A percentile compares a stretch with the other conserved stretches of the same genome.
Evolutionary conservation across 2,797 vertebrate genomes (phyloP).

Genomic region (Gallinago solitaria): DNA sequence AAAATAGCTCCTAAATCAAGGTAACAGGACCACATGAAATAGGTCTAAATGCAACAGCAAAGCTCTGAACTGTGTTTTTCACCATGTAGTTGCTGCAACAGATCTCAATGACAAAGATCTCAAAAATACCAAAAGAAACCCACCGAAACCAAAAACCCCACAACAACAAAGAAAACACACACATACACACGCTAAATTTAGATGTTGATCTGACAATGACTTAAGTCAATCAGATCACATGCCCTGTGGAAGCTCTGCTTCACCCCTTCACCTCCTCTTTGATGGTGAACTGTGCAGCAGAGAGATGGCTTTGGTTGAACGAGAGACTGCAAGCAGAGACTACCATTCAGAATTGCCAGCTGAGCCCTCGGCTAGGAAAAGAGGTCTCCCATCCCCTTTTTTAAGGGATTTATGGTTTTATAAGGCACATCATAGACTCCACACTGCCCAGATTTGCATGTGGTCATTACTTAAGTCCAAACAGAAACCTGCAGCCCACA

Average conservation of each 20-base stretch:
- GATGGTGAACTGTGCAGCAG: not conserved
- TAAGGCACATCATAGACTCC: not conserved
- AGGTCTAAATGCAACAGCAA: not conserved
- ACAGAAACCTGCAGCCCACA: not conserved
- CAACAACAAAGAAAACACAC: not conserved
- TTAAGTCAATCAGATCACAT: not conserved
- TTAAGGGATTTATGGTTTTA: not conserved
- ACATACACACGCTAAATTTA: not conserved
- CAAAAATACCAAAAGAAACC: not conserved
- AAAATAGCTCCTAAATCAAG: not conserved
- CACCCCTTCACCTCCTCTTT: not conserved
- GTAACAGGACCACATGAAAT: not conserved
- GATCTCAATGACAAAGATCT: not conserved
- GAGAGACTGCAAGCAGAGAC: not conserved
- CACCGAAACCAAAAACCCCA: not conserved
- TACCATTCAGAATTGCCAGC: not conserved
- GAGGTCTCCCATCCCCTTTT: not conserved
- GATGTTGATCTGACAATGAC: no score
- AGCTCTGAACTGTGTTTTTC: not conserved
- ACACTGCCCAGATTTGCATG: not conserved
- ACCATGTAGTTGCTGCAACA: not conserved
- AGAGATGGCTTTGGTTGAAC: not conserved
- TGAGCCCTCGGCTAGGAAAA: fast-evolving
- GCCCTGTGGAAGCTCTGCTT: not conserved
- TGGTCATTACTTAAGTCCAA: not conserved